Evolutionary conservation across 2,113 vertebrate species (phyloP), one percentile per base, ranked within the genome.

Genomic region (Ageneiosus marmoratus): DNA sequence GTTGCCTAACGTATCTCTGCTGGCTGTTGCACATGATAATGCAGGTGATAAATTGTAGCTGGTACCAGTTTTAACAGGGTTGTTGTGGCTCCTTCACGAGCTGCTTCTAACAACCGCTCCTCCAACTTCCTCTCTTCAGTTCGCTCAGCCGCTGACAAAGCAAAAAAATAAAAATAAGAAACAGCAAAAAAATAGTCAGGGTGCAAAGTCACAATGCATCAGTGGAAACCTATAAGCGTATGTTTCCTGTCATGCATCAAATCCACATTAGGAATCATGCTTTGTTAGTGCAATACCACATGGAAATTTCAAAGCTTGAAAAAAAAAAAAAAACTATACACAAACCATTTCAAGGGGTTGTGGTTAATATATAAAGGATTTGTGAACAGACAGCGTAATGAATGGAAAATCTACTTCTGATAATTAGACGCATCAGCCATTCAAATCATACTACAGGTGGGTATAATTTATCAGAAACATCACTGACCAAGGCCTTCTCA

Each of bases 51-150:
- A 74, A 22, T 8, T 29, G 32, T 32, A 15, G 27, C 34, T 46
- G 24, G 94, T 92, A 98, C 97, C 96, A 99, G 89, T 83, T 92
- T 93, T 86, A 89, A 91, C 16, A 99, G 89, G 51, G 93, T 95
- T 74, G 91, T 88, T 1, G 94, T 86, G 83, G 95, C 94, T 55
- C 98, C 97, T 86, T 99, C 98, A 88, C 97, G 93, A 24, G 96
- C 95, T 70, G 97, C 95, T 84, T 94, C 95, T 87, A 98, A 84
- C 74, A 99, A 95, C 70, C 95, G 84, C 84, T 98, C 96, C 91
- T 99, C 97, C 65, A 95, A 91, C 81, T 98, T 98, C 84, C 96
- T 96, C 93, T 97, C 96, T 81, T 99, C 96, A 3, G 98, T 99
- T 48, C 96, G 94, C 92, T 97, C 96, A 74, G 96, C 97, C 84